These are phyloP conservation scores for Mesochorus sp. DNA, from an alignment of 2,888 invertebrate genomes.

Conservation along the genomic window DNA sequence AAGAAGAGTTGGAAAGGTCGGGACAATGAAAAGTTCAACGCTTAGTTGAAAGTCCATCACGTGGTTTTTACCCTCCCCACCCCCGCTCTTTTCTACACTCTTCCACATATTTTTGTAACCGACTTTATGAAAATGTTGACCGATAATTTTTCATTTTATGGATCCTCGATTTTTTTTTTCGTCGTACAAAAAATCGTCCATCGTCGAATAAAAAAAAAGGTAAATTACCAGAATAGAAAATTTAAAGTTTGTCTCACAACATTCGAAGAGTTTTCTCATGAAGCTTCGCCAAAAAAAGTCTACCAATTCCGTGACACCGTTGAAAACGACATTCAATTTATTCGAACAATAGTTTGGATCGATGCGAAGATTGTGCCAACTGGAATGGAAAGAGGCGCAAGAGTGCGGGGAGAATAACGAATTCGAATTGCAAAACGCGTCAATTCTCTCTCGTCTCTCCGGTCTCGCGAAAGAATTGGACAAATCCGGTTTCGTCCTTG, in stretches of 20 bases:
- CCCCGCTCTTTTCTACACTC: neutral
- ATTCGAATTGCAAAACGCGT: constrained; percentile 53
- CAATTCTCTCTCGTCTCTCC: neutral
- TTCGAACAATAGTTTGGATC: constrained; percentile 32
- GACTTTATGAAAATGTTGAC: neutral
- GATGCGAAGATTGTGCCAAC: constrained; percentile 2
- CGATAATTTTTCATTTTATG: neutral
- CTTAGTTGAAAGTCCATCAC: neutral
- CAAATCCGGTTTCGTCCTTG: constrained; percentile 42
- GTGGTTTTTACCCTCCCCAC: neutral
- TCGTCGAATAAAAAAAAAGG: neutral
- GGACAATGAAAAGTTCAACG: neutral
- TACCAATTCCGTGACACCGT: neutral
- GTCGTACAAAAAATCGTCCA: neutral
- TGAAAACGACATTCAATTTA: neutral
- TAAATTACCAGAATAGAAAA: no score
- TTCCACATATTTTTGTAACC: neutral
- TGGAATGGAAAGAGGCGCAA: neutral
- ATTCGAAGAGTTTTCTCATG: no score
- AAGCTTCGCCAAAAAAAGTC: neutral
- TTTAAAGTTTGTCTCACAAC: no score
- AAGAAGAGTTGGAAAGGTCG: neutral
- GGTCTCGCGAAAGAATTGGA: constrained; percentile 10
- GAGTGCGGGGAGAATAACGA: neutral
- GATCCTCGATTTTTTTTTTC: neutral